A percentile compares a stretch with the other conserved stretches of the same genome.
Evolutionary conservation across 2,113 vertebrate genomes (phyloP).

Genomic region (Corvus hawaiiensis): DNA sequence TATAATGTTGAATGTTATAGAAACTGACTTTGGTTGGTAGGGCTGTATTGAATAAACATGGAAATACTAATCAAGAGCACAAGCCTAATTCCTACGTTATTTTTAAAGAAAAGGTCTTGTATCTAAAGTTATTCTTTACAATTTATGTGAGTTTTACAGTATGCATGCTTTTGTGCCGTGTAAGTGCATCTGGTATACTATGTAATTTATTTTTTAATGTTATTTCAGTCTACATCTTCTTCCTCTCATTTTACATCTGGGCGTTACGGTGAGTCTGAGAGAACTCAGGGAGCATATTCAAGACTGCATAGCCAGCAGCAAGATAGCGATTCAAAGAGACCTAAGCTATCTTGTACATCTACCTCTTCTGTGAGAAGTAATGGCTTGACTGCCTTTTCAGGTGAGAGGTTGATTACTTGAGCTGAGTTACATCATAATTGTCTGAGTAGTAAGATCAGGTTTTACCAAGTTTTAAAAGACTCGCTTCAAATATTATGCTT

Average conservation of each 20-base stretch:
- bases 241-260: conserved; percentile 71
- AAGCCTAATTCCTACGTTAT: neutral
- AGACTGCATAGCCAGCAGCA: conserved; percentile 79
- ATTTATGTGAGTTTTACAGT: neutral
- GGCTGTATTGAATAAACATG: neutral
- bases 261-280: conserved; percentile 81
- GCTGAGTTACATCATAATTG: neutral
- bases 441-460: neutral
- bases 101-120: neutral
- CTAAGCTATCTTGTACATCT: conserved; percentile 87
- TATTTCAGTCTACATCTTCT: conserved; percentile 65
- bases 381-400: conserved; percentile 78
- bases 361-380: conserved; percentile 78
- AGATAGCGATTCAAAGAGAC: conserved; percentile 91
- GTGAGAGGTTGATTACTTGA: conserved; percentile 63
- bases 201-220: neutral
- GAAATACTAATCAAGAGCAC: neutral
- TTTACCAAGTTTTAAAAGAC: neutral
- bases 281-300: conserved; percentile 80
- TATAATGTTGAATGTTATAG: neutral
- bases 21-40: neutral
- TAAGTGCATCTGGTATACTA: neutral
- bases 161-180: neutral
- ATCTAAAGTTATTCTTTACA: neutral
- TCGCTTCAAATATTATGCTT: neutral